Evolutionary conservation across 30 jellyfish, hydroid and myxozoan species (phyloP), one percentile per base, ranked within the genome.

Genomic region (Hydractinia symbiolongicarpus): DNA sequence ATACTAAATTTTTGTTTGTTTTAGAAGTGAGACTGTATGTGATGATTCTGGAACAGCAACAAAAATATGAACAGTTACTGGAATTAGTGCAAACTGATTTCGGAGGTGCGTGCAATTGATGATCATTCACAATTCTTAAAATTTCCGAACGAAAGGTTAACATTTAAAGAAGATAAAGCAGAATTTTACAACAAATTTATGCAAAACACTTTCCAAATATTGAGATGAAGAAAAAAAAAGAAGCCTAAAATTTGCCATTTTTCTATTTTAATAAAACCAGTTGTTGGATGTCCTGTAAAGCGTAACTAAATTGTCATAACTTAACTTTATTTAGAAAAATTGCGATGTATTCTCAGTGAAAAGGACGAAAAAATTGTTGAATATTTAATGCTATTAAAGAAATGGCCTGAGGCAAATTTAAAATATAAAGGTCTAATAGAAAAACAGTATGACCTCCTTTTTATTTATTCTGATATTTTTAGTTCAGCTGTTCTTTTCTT

Each of bases 31-130:
- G 87, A 67, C 80, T 91, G 53, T 91, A 86, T 76, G 76, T 91
- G 84, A 86, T 91, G 95, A 79, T 91, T 30, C 95, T 91, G 50
- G 98, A 91, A 60, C 79, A 82, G 78, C 87, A 86, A 13, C 96
- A 79, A 15, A 86, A 91, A 72, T 86, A 86, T 67, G 93, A 86
- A 44, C 51, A 67, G 76, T 9, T 21, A 73, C 82, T 58, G 69
- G 73, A 9, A 73, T 73, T 73, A 73, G 0, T 73, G 1, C 51
- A 20, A 4, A 55, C 8, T 1, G 44, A 30, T 30, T 30, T 30
- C 2, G 44, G 44, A 30, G 44, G 44, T 30, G 44, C 2, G 44
- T 30, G 2, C 44, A 30, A 30, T 1, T 30, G 44, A 30, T 30
- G 44, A 30, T 30, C 44, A 30, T 30, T 30, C 44, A 30, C 44